Conservation (phyloP, 2,113 vertebrate genomes). For the Lepisosteus oculatus region DNA sequence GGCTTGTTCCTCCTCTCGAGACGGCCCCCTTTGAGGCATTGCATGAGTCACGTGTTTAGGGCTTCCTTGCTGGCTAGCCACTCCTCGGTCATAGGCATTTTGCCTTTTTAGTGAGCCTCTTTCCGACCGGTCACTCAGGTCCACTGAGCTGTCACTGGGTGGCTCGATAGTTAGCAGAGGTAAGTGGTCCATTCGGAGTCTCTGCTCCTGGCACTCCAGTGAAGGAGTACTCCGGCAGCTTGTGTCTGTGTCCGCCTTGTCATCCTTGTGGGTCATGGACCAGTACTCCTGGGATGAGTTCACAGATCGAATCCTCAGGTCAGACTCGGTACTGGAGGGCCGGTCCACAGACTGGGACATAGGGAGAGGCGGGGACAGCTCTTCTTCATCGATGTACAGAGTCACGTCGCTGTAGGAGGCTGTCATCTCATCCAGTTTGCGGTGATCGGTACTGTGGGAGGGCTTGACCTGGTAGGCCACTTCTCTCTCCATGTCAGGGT, state of each 20-base stretch:
- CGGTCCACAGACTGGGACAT: slow-evolving; percentile 77
- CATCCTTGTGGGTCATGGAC: slow-evolving; percentile 85
- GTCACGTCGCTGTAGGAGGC: slow-evolving; percentile 95
- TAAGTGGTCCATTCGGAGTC: slow-evolving; percentile 80
- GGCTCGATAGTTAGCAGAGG: slow-evolving; percentile 91
- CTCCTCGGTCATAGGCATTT: slow-evolving; percentile 72
- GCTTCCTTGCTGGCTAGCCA: slow-evolving; percentile 78
- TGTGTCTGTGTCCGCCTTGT: slow-evolving; percentile 84
- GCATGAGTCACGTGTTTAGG: slow-evolving; percentile 80
- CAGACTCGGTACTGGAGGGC: slow-evolving; percentile 79
- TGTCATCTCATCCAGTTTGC: slow-evolving; percentile 88
- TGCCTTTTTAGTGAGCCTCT: slow-evolving; percentile 83
- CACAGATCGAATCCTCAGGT: slow-evolving; percentile 75
- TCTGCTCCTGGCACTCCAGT: slow-evolving; percentile 82
- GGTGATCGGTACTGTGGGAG: slow-evolving; percentile 66
- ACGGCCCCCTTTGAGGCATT: slow-evolving; percentile 70
- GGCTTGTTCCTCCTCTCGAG: slow-evolving; percentile 76
- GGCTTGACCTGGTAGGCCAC: slow-evolving; percentile 64
- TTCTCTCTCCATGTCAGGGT: slow-evolving; percentile 69
- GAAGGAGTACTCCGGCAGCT: slow-evolving; percentile 91
- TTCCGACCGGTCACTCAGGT: slow-evolving; percentile 89
- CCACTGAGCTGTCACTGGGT: slow-evolving; percentile 90
- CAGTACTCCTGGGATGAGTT: slow-evolving; percentile 86
- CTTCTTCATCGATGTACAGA: slow-evolving; percentile 93
- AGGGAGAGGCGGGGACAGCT: slow-evolving; percentile 85